Percentiles rank a stretch among this genome's conserved stretches.
These are phyloP conservation scores for Metopia argyrocephala DNA, from an alignment of 2,888 invertebrate species.

Conservation along the genomic window DNA sequence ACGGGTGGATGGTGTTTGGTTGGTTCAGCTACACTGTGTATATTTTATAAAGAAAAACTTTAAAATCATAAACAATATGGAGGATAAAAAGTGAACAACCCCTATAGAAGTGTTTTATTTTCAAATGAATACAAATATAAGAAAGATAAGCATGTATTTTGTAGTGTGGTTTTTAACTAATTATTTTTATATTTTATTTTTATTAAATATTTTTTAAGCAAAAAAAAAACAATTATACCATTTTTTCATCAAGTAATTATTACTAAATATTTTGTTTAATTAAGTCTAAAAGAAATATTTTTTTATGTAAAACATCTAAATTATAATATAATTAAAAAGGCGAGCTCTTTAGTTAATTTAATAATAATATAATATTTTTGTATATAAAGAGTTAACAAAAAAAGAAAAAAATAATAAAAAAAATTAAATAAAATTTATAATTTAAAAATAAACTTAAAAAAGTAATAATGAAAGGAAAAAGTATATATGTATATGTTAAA, in stretches of 20 bases:
- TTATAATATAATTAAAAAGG: slow-evolving; percentile 51
- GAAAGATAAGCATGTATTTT: slow-evolving; percentile 45
- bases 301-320: slow-evolving; percentile 60
- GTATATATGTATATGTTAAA: neutral
- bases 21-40: no score
- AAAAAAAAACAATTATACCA: slow-evolving; percentile 46
- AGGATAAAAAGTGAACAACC: slow-evolving; percentile 12
- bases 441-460: slow-evolving; percentile 41
- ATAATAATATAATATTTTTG: slow-evolving; percentile 44
- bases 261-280: slow-evolving; percentile 65
- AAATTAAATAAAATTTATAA: neutral
- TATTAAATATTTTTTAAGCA: slow-evolving; percentile 43
- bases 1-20: no score
- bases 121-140: slow-evolving; percentile 54
- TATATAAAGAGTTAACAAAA: slow-evolving; percentile 63
- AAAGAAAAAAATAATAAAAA: slow-evolving; percentile 39
- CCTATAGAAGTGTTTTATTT: slow-evolving; percentile 14
- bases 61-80: no score
- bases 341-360: slow-evolving; percentile 62
- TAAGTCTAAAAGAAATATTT: slow-evolving; percentile 59
- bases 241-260: slow-evolving; percentile 60
- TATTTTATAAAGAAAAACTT: no score
- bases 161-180: slow-evolving; percentile 53
- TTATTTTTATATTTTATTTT: slow-evolving; percentile 54
- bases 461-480: slow-evolving; percentile 21